Evolutionary conservation across 2,888 invertebrate species (phyloP), one percentile per base, ranked within the genome.

Genomic region (Brenthis daphne): DNA sequence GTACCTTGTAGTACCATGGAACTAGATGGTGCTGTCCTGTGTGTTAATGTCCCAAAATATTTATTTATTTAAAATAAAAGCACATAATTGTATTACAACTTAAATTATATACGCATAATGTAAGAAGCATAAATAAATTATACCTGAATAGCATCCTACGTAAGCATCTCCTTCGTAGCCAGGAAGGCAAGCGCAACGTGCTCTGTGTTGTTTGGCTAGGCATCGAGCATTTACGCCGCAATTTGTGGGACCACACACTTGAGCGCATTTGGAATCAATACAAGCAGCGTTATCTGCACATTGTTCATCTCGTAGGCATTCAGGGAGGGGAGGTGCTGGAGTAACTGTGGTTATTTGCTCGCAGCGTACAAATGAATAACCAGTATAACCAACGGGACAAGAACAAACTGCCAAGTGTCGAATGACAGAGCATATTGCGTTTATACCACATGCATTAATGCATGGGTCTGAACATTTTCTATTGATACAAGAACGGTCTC

Each of bases 391-490:
- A 53, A 75, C 79, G 33, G 97, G 97, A 83, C 98, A 98, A 0
- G 96, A 95, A 81, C 98, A 98, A 14, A 97, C 93, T 0, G 97
- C 95, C 73, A 95, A 95, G 84, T 98, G 97, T 74, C 93, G 83
- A 5, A 93, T 83, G 24, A 89, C 95, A 75, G 96, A 96, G 79
- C 98, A 98, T 48, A 98, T 93, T 1, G 98, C 96, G 83, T 98
- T 97, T 1, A 97, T 82, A 53, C 98, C 98, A 79, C 98, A 98
- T 29, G 96, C 95, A 76, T 95, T 96, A 33, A 95, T 93, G 82
- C 97, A 97, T 56, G 98, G 97, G 86, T 98, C 97, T 71, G 95
- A 91, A 80, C 98, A 98, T 86, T 96, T 96, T 79, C 96, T 96
- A 69, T 95, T 95, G 78, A 96, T 95, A 82, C 98, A 98, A 0